Conservation (phyloP, 2,113 vertebrate species). For the Corythornis cristatus region DNA sequence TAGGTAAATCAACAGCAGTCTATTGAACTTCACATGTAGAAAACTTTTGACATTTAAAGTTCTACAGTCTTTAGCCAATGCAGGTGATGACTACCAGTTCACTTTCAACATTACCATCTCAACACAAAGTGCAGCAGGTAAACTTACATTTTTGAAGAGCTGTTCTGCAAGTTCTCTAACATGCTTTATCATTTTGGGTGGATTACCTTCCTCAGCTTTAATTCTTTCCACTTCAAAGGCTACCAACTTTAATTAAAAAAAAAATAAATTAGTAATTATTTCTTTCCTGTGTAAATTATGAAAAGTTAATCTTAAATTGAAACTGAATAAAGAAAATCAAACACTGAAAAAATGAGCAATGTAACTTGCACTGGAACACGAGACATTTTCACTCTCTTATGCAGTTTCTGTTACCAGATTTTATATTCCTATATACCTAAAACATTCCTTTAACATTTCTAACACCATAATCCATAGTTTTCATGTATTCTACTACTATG, state of each 20-base stretch:
- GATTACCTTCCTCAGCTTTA: slow-evolving; percentile 88
- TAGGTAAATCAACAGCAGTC: neutral
- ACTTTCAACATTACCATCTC: neutral
- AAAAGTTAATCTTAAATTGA: neutral
- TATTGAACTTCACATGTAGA: neutral
- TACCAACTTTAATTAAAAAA: slow-evolving; percentile 84
- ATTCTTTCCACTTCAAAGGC: slow-evolving; percentile 91
- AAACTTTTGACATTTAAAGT: neutral
- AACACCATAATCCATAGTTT: neutral
- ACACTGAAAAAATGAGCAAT: neutral
- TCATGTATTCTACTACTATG: neutral
- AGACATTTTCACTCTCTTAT: neutral
- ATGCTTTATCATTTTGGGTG: slow-evolving; percentile 87
- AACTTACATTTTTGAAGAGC: slow-evolving; percentile 93
- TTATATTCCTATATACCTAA: neutral
- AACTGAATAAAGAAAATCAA: neutral
- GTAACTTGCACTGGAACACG: neutral
- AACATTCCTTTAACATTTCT: neutral
- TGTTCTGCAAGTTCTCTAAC: slow-evolving; percentile 94
- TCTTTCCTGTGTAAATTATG: neutral
- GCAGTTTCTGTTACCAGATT: neutral
- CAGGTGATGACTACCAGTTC: neutral
- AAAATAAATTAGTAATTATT: neutral
- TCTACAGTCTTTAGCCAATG: neutral
- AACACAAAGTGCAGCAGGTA: neutral